A percentile compares a stretch with the other conserved stretches of the same genome.
phyloP scores from a whole-genome alignment of 2,113 vertebrate genomes.

The Paradoxurus hermaphroditus region DNA sequence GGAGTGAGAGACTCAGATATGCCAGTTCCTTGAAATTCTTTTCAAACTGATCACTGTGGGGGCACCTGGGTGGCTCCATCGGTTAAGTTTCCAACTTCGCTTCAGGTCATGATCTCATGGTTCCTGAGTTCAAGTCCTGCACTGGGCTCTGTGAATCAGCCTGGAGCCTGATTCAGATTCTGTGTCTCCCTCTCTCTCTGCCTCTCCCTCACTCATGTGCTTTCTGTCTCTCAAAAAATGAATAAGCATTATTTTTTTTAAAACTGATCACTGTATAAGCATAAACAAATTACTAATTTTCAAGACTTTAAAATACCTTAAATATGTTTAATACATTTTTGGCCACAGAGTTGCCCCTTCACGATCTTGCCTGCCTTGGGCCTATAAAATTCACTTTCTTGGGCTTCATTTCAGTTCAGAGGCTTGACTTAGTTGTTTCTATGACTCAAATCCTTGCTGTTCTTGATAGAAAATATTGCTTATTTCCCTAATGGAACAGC shows the following conservation, averaged over 20 bases:
- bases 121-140: too few species aligned
- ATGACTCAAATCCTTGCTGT: neutral
- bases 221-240: too few species aligned
- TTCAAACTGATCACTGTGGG: neutral
- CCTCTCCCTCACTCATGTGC: too few species aligned
- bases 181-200: too few species aligned
- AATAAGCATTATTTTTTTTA: neutral
- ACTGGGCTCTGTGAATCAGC: too few species aligned
- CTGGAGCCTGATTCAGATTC: too few species aligned
- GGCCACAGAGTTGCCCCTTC: neutral
- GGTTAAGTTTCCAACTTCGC: too few species aligned
- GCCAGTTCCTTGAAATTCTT: neutral
- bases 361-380: neutral
- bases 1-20: neutral
- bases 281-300: neutral
- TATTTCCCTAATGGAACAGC: neutral
- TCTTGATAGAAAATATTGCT: neutral
- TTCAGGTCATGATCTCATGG: too few species aligned
- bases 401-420: neutral
- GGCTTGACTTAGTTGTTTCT: neutral
- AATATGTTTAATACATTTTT: neutral
- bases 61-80: too few species aligned
- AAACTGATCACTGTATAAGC: neutral
- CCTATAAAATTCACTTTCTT: neutral
- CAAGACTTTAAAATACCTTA: neutral